phyloP scores from a whole-genome alignment of 2,113 vertebrate species.

The Seriola aureovittata region DNA sequence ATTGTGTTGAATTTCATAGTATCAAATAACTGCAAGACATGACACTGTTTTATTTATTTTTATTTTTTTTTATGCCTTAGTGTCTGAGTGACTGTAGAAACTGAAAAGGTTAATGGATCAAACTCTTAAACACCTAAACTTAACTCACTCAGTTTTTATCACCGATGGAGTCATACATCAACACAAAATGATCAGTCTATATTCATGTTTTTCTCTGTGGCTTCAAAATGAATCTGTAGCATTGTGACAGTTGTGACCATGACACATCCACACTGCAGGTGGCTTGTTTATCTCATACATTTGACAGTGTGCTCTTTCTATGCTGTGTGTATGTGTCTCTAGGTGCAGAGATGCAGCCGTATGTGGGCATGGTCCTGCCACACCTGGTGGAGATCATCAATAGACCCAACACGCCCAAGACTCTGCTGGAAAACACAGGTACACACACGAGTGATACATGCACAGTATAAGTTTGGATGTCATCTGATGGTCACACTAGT shows the following conservation, averaged over 20 bases:
- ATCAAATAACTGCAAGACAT: neutral
- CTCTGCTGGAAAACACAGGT: constrained; percentile 96
- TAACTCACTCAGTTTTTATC: neutral
- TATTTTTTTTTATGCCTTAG: neutral
- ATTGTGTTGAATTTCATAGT: neutral
- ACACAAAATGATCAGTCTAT: neutral
- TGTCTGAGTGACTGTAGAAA: too few relatives aligned
- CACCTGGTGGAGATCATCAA: constrained; percentile 97
- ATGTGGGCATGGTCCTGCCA: constrained; percentile 93
- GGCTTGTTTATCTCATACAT: too few relatives aligned
- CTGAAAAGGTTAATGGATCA: neutral
- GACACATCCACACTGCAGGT: neutral
- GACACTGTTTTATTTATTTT: too few relatives aligned
- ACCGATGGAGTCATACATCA: too few relatives aligned
- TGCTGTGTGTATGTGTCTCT: constrained; percentile 10
- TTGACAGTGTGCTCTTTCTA: neutral
- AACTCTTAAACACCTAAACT: neutral
- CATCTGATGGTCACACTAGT: neutral
- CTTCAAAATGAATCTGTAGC: neutral
- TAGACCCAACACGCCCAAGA: constrained; percentile 95
- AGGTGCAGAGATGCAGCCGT: constrained; percentile 97
- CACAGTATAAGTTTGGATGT: too few relatives aligned
- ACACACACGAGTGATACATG: neutral
- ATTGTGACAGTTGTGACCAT: neutral
- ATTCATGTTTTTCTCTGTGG: neutral